Conservation (phyloP, 2,797 vertebrate species). For the Cossypha heuglini region DNA sequence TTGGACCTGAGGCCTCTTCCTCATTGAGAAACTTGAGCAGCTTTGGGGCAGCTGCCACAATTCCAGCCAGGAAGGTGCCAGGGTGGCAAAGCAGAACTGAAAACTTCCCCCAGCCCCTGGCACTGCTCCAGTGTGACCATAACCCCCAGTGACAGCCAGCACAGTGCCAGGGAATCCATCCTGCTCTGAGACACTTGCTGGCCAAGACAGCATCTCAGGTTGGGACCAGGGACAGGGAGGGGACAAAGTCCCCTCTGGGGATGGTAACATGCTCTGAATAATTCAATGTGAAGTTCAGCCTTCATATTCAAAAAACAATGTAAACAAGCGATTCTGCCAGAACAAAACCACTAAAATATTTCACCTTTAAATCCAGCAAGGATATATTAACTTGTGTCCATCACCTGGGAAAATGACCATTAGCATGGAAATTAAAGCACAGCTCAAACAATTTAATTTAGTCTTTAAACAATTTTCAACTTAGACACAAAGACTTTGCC, state of each 20-base stretch:
- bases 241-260: background rate
- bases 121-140: background rate
- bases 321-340: background rate
- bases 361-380: background rate
- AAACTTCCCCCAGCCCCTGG: background rate
- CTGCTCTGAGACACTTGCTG: background rate
- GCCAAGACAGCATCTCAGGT: background rate
- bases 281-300: background rate
- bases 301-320: rapidly evolving
- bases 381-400: rapidly evolving
- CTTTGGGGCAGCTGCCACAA: background rate
- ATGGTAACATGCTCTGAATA: background rate
- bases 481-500: rapidly evolving
- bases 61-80: background rate
- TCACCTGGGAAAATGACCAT: background rate
- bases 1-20: background rate
- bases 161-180: background rate
- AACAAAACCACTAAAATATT: background rate
- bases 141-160: background rate
- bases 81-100: background rate
- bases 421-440: background rate
- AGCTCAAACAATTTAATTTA: background rate
- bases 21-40: rapidly evolving
- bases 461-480: background rate
- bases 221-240: background rate